phyloP scores from a whole-genome alignment of 2,113 vertebrate genomes.

The Poeciliopsis occidentalis region DNA sequence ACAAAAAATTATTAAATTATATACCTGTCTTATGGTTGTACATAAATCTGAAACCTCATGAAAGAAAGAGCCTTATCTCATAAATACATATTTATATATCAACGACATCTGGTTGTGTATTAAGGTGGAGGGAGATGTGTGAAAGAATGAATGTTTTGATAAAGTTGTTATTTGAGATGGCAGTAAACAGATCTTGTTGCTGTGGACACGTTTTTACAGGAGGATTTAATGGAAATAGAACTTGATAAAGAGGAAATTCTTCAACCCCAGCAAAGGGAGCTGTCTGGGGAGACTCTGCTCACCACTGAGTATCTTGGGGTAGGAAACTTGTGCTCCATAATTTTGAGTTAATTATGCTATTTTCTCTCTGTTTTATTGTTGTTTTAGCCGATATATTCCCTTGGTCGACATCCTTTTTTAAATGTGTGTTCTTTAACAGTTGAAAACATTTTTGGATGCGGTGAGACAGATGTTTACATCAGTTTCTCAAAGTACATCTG shows the following conservation, averaged over 20 bases:
- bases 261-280: conserved; percentile 87
- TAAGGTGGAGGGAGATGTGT: too few relatives aligned
- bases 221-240: conserved; percentile 87
- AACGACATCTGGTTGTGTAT: too few relatives aligned
- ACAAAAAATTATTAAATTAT: neutral
- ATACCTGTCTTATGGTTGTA: neutral
- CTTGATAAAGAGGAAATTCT: conserved; percentile 91
- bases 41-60: too few relatives aligned
- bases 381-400: too few relatives aligned
- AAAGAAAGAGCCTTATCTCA: too few relatives aligned
- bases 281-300: conserved; percentile 91
- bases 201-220: conserved; percentile 65
- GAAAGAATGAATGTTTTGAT: too few relatives aligned
- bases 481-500: neutral
- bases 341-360: neutral
- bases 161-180: too few relatives aligned
- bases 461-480: too few relatives aligned
- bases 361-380: neutral
- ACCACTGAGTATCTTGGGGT: conserved; percentile 95
- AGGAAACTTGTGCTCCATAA: conserved; percentile 59
- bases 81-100: too few relatives aligned
- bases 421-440: neutral
- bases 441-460: neutral
- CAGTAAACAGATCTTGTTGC: too few relatives aligned
- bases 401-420: neutral